Base-by-base conservation (phyloP, 2,113 vertebrate genomes). In the Grantiella picta region DNA sequence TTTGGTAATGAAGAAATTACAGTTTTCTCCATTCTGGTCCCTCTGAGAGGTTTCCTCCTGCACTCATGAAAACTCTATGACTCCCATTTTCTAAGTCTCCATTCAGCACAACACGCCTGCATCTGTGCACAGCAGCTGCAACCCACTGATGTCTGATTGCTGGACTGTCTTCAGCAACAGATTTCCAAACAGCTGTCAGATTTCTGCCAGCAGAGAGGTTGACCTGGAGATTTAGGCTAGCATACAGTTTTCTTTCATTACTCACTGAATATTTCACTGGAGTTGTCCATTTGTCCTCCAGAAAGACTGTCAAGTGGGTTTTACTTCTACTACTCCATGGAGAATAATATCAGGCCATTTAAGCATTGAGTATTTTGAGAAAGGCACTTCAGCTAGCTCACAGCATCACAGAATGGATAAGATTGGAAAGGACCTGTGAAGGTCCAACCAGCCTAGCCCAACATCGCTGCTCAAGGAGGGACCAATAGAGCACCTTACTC, bases 151-250 rank as follows among this genome's bases (percentile, higher is more conserved):
- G 66, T 35, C 72, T 84, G 63, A 45, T 24, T 73, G 54, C 81
- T 73, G 49, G 65, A 83, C 10, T 89, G 91, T 70, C 93, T 94
- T 94, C 66, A 90, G 76, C 53, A 90, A 86, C 91, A 97, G 91
- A 88, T 95, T 82, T 80, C 75, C 64, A 82, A 94, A 86, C 31
- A 92, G 47, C 47, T 89, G 28, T 23, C 54, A 49, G 50, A 76
- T 45, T 89, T 75, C 65, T 5, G 4, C 27, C 53, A 86, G 42
- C 35, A 89, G 72, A 87, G 38, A 50, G 57, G 10, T 31, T 5
- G 6, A 80, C 53, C 50, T 66, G 23, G 50, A 90, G 31, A 60
- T 57, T 56, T 21, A 71, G 27, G 40, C 22, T 71, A 64, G 80
- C 91, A 45, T 31, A 75, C 13, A 82, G 70, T 23, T 49, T 61